These are phyloP conservation scores for Sinhomidia bicolor DNA, from an alignment of 2,888 invertebrate species.

Conservation along the genomic window DNA sequence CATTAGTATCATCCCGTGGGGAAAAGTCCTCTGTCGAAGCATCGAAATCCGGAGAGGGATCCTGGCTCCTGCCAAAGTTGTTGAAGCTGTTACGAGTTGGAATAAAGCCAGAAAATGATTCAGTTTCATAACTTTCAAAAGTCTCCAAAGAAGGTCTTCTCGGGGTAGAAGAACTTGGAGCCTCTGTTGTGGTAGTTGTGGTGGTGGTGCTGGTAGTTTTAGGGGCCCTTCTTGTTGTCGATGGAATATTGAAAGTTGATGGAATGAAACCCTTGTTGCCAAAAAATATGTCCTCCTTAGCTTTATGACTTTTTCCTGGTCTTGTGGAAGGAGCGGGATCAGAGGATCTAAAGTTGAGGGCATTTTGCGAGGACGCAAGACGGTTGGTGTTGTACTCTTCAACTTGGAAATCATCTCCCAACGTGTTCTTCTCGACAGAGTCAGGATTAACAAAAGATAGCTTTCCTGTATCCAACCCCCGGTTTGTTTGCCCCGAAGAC, in stretches of 20 bases:
- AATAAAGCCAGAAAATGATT: constrained; percentile 64
- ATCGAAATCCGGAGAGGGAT: constrained; percentile 64
- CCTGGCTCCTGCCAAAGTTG: constrained; percentile 43
- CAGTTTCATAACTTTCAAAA: constrained; percentile 74
- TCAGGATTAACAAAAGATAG: constrained; percentile 74
- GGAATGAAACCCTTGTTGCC: constrained; percentile 47
- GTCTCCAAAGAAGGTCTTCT: constrained; percentile 72
- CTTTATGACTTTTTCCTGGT: constrained; percentile 50
- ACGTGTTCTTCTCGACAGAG: constrained; percentile 77
- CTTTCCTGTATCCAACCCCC: constrained; percentile 73
- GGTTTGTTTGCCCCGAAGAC: constrained; percentile 66
- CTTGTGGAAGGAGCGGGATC: constrained; percentile 31
- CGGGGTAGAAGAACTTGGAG: constrained; percentile 62
- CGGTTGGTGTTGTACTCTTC: constrained; percentile 80
- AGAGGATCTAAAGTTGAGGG: constrained; percentile 66
- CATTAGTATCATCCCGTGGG: constrained; percentile 18
- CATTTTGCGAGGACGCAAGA: constrained; percentile 76
- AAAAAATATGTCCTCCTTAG: constrained; percentile 72
- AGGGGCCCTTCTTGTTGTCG: constrained; percentile 42
- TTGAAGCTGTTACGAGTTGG: constrained; percentile 56
- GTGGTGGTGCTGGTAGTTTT: constrained; percentile 66
- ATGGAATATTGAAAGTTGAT: constrained; percentile 24
- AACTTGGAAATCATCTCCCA: constrained; percentile 80
- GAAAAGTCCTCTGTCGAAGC: constrained; percentile 61
- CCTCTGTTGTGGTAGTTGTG: constrained; percentile 56